A percentile compares a stretch with the other conserved stretches of the same genome.
phyloP scores from a whole-genome alignment of 2,797 vertebrate species.

The Eulemur albifrons region DNA sequence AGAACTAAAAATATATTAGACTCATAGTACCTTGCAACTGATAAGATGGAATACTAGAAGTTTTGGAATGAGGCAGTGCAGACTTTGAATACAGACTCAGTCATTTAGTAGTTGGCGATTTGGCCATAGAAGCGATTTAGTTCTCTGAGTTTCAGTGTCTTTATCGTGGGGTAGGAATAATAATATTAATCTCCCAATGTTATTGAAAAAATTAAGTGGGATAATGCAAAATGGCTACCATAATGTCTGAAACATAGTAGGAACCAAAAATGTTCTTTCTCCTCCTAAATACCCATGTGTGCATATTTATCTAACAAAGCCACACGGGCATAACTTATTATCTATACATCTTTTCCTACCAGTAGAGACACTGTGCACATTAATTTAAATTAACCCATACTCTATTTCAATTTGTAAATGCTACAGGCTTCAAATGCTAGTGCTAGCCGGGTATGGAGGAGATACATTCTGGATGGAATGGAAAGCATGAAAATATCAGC shows the following conservation, averaged over 20 bases:
- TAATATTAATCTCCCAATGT: background rate
- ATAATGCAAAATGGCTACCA: background rate
- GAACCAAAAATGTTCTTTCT: background rate
- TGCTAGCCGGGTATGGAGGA: background rate
- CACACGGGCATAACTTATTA: background rate
- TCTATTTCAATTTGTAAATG: background rate
- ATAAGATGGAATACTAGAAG: background rate
- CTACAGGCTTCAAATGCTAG: background rate
- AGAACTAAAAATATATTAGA: background rate
- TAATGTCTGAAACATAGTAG: background rate
- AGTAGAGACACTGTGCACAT: background rate
- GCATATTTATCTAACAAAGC: background rate
- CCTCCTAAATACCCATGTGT: background rate
- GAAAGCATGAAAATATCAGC: background rate
- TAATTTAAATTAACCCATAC: background rate
- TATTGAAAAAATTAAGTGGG: conserved; percentile 35
- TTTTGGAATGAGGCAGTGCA: background rate
- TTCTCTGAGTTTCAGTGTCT: background rate
- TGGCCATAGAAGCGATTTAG: background rate
- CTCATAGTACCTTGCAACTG: background rate
- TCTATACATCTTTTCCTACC: background rate
- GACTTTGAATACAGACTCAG: background rate
- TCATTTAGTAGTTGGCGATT: background rate
- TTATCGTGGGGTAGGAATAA: background rate
- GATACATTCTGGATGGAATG: background rate